phyloP scores from a whole-genome alignment of 2,888 invertebrate genomes.

The Chymomyza procnemis region DNA sequence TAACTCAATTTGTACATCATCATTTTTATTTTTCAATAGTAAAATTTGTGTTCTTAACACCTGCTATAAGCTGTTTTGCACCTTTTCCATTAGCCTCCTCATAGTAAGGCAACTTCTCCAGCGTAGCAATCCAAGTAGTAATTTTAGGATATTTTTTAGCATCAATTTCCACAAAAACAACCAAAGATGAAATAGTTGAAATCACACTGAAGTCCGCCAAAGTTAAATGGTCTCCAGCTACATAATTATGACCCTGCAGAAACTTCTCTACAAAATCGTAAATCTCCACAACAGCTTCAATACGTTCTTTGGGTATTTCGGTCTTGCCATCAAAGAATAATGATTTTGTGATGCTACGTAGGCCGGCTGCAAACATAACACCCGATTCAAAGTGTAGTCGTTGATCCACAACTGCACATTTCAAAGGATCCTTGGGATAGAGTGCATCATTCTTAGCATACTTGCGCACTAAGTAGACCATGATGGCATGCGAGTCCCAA shows the following conservation, averaged over 20 bases:
- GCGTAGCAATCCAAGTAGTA: conserved; percentile 61
- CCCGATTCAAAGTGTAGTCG: conserved; percentile 31
- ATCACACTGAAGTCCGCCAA: conserved; percentile 71
- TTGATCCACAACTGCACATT: conserved; percentile 60
- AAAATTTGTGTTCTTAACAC: conserved; percentile 55
- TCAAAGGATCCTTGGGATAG: conserved; percentile 62
- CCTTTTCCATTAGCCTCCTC: conserved; percentile 57
- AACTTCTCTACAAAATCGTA: conserved; percentile 60
- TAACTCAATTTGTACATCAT: background rate
- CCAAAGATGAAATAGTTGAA: conserved; percentile 53
- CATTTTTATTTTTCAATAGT: conserved; percentile 27
- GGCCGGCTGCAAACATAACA: conserved; percentile 12
- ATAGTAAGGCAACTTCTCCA: conserved; percentile 69
- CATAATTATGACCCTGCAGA: conserved; percentile 48
- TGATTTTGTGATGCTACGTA: conserved; percentile 21
- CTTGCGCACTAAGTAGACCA: conserved; percentile 55
- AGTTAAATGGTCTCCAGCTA: conserved; percentile 63
- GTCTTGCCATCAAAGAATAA: conserved; percentile 25
- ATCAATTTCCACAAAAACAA: conserved; percentile 52
- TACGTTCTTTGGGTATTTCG: conserved; percentile 30
- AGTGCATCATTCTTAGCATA: conserved; percentile 58
- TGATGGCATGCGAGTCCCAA: conserved; percentile 69
- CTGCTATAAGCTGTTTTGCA: conserved; percentile 31
- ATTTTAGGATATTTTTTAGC: conserved; percentile 57
- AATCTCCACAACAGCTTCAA: conserved; percentile 38